Evolutionary conservation across 2,888 invertebrate genomes (phyloP).

Genomic region (Exephanes ischioxanthus): DNA sequence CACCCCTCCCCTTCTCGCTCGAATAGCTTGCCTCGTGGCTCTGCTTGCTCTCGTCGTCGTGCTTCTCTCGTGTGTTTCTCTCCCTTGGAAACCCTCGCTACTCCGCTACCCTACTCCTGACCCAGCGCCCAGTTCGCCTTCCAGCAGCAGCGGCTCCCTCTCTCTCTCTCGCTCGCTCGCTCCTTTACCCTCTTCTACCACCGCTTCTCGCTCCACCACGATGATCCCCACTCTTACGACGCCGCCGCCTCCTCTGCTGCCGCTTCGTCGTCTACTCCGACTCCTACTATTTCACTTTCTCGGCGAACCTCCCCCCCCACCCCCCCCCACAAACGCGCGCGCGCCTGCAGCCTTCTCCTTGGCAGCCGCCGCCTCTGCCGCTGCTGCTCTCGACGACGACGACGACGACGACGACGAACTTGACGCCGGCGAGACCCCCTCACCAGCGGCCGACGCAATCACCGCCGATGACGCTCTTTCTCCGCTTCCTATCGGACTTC

Average conservation of each 20-base stretch:
- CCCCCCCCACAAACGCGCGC: slow-evolving; percentile 83
- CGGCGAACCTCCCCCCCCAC: slow-evolving; percentile 84
- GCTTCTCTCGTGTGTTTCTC: slow-evolving; percentile 68
- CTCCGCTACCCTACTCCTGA: slow-evolving; percentile 73
- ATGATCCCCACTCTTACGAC: slow-evolving; percentile 74
- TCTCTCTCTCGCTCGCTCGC: slow-evolving; percentile 72
- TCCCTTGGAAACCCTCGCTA: slow-evolving; percentile 65
- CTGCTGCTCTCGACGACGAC: slow-evolving; percentile 85
- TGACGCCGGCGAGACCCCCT: slow-evolving; percentile 81
- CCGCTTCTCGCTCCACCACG: slow-evolving; percentile 70
- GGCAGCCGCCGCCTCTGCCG: slow-evolving; percentile 87
- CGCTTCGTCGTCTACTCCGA: slow-evolving; percentile 70
- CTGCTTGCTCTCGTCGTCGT: slow-evolving; percentile 86
- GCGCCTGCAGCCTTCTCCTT: slow-evolving; percentile 80
- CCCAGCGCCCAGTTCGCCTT: slow-evolving; percentile 69
- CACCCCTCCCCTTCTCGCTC: slow-evolving; percentile 88
- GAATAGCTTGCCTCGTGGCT: slow-evolving; percentile 89
- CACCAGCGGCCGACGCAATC: slow-evolving; percentile 70
- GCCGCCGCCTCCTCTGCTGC: slow-evolving; percentile 70
- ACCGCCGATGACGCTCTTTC: slow-evolving; percentile 63
- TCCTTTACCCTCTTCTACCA: slow-evolving; percentile 66
- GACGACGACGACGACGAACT: slow-evolving; percentile 87
- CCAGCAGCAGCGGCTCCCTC: slow-evolving; percentile 69
- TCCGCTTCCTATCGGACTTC: slow-evolving; percentile 62
- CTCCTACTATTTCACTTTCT: slow-evolving; percentile 66